Conservation (phyloP, 2,113 vertebrate species). For the Amphiprion ocellaris region DNA sequence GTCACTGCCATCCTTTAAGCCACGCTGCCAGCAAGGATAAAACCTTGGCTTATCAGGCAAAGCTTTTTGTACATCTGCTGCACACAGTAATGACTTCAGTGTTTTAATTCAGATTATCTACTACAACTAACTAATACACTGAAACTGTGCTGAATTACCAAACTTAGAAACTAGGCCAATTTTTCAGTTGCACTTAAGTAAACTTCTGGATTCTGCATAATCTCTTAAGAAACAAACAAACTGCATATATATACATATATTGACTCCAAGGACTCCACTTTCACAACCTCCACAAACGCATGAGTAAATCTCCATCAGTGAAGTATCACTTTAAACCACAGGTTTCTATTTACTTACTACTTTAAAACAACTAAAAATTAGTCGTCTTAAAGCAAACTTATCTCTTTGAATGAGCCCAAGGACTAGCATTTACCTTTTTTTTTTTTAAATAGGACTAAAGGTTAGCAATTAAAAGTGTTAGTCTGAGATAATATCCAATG, state of each 20-base stretch:
- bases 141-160: constrained; percentile 1
- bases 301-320: neutral
- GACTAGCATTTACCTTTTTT: constrained; percentile 54
- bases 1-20: neutral
- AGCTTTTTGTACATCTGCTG: constrained; percentile 12
- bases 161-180: constrained; percentile 35
- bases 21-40: too few relatives aligned
- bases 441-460: constrained; percentile 69
- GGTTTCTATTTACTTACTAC: neutral
- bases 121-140: neutral
- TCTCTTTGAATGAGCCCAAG: constrained; percentile 22
- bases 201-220: constrained; percentile 30
- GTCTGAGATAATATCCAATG: constrained; percentile 70
- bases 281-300: constrained; percentile 12
- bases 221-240: constrained; percentile 5
- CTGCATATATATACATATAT: neutral
- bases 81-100: neutral
- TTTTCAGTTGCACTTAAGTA: neutral
- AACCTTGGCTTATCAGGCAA: neutral
- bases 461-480: constrained; percentile 80
- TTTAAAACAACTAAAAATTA: neutral
- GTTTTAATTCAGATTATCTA: constrained; percentile 2
- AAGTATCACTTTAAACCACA: neutral
- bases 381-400: neutral
- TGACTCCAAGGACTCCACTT: neutral